These are phyloP conservation scores for Leptopilina drosophilae DNA, from an alignment of 2,888 invertebrate genomes.

Conservation along the genomic window DNA sequence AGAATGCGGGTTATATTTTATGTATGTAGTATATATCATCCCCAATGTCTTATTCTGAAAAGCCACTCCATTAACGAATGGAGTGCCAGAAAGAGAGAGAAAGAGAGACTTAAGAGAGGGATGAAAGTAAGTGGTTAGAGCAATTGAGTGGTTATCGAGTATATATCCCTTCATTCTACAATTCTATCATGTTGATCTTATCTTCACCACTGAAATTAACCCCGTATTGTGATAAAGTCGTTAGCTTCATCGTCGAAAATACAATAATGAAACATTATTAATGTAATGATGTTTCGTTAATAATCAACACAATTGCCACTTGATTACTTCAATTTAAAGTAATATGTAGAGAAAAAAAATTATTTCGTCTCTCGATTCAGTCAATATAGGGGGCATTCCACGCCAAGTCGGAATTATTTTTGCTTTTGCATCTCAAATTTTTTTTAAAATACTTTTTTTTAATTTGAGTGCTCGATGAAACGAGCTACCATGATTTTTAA, in stretches of 20 bases:
- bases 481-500: no score
- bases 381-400: background rate
- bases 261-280: constrained; percentile 60
- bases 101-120: constrained; percentile 48
- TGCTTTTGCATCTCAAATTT: no score
- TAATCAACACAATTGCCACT: background rate
- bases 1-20: constrained; percentile 58
- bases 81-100: constrained; percentile 45
- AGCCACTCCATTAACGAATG: constrained; percentile 52
- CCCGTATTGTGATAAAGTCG: constrained; percentile 64
- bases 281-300: constrained; percentile 12
- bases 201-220: constrained; percentile 66
- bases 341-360: background rate
- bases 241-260: constrained; percentile 59
- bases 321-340: background rate
- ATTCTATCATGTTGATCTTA: constrained; percentile 69
- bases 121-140: constrained; percentile 60
- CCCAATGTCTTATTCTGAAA: constrained; percentile 48
- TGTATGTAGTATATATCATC: constrained; percentile 44
- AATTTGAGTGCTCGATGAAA: no score
- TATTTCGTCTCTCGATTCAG: background rate
- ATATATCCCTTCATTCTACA: constrained; percentile 47
- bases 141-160: constrained; percentile 68
- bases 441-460: no score
- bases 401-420: no score